These are phyloP conservation scores for Tautogolabrus adspersus DNA, from an alignment of 2,113 vertebrate genomes.

Conservation along the genomic window DNA sequence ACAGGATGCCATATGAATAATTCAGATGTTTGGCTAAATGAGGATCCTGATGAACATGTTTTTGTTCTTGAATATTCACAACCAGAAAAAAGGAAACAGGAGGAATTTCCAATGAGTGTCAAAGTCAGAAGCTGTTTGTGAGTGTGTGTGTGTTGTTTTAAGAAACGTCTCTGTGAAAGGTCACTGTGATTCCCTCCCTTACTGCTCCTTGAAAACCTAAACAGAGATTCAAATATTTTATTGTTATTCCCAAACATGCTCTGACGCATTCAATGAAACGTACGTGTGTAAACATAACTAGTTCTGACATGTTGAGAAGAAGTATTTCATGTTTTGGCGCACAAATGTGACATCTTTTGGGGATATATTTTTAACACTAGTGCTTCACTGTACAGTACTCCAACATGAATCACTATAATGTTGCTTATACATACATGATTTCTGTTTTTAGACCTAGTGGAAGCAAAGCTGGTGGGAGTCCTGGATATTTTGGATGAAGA, in stretches of 20 bases:
- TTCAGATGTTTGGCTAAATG: slow-evolving; percentile 65
- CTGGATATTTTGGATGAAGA: slow-evolving; percentile 99
- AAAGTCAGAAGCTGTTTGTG: slow-evolving; percentile 5
- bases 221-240: not conserved
- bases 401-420: not conserved
- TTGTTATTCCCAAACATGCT: not conserved
- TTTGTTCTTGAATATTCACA: slow-evolving; percentile 60
- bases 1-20: slow-evolving; percentile 73
- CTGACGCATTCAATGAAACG: not conserved
- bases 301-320: no score
- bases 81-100: slow-evolving; percentile 35
- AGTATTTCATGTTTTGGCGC: no score
- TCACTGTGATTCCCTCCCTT: not conserved
- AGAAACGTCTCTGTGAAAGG: not conserved
- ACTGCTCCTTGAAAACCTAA: not conserved
- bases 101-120: slow-evolving; percentile 42
- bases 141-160: not conserved
- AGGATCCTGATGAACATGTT: slow-evolving; percentile 63
- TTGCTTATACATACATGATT: not conserved
- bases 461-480: slow-evolving; percentile 93
- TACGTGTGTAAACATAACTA: not conserved
- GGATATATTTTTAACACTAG: not conserved
- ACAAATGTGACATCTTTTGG: no score
- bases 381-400: not conserved
- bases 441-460: slow-evolving; percentile 90